phyloP scores from a whole-genome alignment of 2,113 vertebrate genomes.

The Grammomys dolichurus region DNA sequence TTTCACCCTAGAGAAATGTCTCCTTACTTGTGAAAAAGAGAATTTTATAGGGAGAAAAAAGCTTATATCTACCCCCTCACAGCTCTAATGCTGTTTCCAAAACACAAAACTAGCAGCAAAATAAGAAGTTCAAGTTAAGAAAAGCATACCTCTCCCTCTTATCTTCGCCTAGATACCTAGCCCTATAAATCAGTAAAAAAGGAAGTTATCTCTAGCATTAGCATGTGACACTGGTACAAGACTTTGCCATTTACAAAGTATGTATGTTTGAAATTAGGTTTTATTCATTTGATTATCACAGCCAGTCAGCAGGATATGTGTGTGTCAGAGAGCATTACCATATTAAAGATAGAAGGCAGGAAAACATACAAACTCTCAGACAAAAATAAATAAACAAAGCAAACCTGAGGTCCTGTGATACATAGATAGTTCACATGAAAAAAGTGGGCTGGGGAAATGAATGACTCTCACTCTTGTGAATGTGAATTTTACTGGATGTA shows the following conservation, averaged over 20 bases:
- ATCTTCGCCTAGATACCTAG: neutral
- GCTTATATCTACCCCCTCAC: neutral
- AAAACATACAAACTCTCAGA: neutral
- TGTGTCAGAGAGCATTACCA: neutral
- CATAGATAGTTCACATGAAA: neutral
- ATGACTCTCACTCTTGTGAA: neutral
- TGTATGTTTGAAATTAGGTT: constrained; percentile 33
- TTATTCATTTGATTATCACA: neutral
- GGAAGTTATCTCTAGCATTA: neutral
- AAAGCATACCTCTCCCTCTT: neutral
- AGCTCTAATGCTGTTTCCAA: neutral
- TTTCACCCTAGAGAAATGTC: neutral
- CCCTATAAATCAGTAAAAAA: neutral
- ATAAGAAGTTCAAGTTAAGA: neutral
- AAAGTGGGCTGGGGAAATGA: neutral
- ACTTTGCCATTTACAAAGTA: constrained; percentile 4
- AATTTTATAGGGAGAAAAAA: neutral
- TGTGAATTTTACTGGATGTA: neutral
- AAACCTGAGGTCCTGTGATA: neutral
- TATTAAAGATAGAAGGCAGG: constrained; percentile 9
- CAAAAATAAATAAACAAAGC: neutral
- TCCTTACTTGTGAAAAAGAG: neutral
- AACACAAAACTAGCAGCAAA: neutral
- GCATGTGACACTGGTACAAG: neutral
- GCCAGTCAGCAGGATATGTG: neutral